phyloP scores from a whole-genome alignment of 2,888 invertebrate genomes.

The Disparrhopalites patrizii region DNA sequence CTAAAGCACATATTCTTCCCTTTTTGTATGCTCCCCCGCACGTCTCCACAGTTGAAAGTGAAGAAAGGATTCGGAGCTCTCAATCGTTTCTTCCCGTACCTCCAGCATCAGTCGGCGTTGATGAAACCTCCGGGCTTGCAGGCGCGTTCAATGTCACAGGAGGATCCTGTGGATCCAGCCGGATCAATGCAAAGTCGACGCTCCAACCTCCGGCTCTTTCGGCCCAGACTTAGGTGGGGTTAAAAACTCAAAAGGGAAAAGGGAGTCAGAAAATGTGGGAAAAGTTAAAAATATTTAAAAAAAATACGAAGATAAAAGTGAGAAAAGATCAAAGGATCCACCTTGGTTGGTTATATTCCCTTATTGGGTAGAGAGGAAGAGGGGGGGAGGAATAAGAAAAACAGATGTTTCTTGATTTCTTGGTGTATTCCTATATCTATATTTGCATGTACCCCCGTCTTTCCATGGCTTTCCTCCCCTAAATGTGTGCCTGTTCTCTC shows the following conservation, averaged over 20 bases:
- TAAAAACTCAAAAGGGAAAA: not conserved
- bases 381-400: too few relatives aligned
- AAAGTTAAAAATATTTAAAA: not conserved
- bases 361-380: too few relatives aligned
- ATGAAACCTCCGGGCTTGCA: not conserved
- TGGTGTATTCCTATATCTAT: not conserved
- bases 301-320: too few relatives aligned
- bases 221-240: constrained; percentile 21
- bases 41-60: not conserved
- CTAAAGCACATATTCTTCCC: not conserved
- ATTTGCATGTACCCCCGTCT: not conserved
- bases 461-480: not conserved
- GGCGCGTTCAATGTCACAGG: not conserved
- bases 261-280: not conserved
- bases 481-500: too few relatives aligned
- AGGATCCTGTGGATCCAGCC: not conserved
- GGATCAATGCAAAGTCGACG: constrained; percentile 6
- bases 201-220: not conserved
- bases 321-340: too few relatives aligned
- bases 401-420: not conserved
- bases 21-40: not conserved
- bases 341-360: too few relatives aligned
- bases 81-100: constrained; percentile 1
- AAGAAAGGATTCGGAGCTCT: constrained; percentile 23
- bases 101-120: not conserved